A percentile compares a stretch with the other conserved stretches of the same genome.
These are phyloP conservation scores for Lymantria monacha DNA, from an alignment of 2,888 invertebrate species.

Conservation along the genomic window DNA sequence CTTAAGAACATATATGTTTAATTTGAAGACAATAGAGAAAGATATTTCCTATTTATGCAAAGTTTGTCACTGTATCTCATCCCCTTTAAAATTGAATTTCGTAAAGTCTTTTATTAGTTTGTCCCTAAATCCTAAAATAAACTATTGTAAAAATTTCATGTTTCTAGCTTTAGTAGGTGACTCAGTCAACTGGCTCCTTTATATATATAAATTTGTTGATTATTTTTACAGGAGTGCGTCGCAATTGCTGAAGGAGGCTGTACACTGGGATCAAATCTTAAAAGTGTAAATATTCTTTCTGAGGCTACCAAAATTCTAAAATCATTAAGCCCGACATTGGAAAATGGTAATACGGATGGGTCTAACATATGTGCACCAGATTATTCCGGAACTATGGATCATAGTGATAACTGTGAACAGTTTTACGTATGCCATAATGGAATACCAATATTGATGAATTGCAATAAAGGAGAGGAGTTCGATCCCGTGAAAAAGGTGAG, in stretches of 20 bases:
- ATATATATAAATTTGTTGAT: neutral
- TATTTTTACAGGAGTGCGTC: neutral
- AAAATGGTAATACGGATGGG: neutral
- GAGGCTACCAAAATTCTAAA: neutral
- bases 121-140: too few relatives aligned
- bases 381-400: neutral
- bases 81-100: too few relatives aligned
- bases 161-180: too few relatives aligned
- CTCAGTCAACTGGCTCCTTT: too few relatives aligned
- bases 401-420: slow-evolving; percentile 1
- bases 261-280: neutral
- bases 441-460: slow-evolving; percentile 18
- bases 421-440: slow-evolving; percentile 33
- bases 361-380: slow-evolving; percentile 1
- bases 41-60: too few relatives aligned
- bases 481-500: slow-evolving; percentile 24
- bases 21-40: too few relatives aligned
- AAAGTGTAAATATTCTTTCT: neutral
- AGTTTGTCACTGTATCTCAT: too few relatives aligned
- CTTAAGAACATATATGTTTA: too few relatives aligned
- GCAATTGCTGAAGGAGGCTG: neutral
- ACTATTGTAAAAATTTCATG: too few relatives aligned
- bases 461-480: slow-evolving; percentile 34
- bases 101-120: too few relatives aligned
- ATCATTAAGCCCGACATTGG: neutral